Evolutionary conservation across 2,797 vertebrate genomes (phyloP).

Genomic region (Taeniopygia guttata): DNA sequence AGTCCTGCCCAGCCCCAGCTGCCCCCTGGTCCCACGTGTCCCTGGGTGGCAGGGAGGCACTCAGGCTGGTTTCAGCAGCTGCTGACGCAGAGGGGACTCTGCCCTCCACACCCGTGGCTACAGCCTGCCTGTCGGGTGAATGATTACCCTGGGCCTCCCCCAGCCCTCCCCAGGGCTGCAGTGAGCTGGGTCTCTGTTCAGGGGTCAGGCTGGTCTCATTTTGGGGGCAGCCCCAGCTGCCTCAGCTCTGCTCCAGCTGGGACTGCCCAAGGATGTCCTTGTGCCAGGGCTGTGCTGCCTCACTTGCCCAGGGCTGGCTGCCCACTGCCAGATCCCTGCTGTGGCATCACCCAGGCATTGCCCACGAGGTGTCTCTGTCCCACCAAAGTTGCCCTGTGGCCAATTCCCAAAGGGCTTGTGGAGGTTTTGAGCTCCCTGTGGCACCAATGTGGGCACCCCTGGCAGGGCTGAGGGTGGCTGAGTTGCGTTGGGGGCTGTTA

Average conservation of each 20-base stretch:
- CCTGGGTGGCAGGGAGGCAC: background rate
- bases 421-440: background rate
- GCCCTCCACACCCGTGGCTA: background rate
- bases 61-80: rapidly evolving
- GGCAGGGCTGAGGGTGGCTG: background rate
- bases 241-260: rapidly evolving
- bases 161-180: background rate
- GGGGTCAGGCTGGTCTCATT: background rate
- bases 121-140: background rate
- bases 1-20: background rate
- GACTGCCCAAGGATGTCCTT: background rate
- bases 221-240: rapidly evolving
- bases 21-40: rapidly evolving
- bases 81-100: background rate
- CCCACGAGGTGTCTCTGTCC: background rate
- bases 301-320: background rate
- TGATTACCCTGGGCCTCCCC: conserved; percentile 1
- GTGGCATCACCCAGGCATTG: background rate
- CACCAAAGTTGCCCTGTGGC: rapidly evolving
- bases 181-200: rapidly evolving
- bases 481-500: rapidly evolving
- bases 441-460: rapidly evolving
- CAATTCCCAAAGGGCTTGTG: background rate
- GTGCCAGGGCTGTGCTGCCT: rapidly evolving
- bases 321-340: background rate